Percentiles rank a stretch among this genome's conserved stretches.
Evolutionary conservation across 2,797 vertebrate genomes (phyloP).

Genomic region (Tympanoctomys barrerae): DNA sequence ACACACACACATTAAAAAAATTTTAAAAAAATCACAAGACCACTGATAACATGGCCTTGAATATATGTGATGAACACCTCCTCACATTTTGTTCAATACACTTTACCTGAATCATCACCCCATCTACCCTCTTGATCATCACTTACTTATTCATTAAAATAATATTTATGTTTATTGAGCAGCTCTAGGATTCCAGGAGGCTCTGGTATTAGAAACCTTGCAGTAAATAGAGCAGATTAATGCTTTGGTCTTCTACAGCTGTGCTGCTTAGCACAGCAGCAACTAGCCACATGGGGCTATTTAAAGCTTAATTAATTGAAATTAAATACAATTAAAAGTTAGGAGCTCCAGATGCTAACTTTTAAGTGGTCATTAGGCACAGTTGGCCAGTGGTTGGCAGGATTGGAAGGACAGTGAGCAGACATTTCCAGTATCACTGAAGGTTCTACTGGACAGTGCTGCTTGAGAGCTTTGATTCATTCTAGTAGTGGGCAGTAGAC

Average conservation of each 20-base stretch:
- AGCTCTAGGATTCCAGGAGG: background rate
- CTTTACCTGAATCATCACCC: background rate
- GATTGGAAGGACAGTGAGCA: background rate
- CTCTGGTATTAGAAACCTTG: rapidly evolving
- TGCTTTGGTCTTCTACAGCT: background rate
- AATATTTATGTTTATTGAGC: background rate
- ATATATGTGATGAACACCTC: rapidly evolving
- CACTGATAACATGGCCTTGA: background rate
- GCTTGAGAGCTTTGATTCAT: background rate
- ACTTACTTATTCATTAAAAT: background rate
- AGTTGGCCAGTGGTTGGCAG: background rate
- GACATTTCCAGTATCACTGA: background rate
- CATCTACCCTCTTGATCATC: background rate
- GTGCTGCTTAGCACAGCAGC: background rate
- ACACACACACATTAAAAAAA: too few relatives aligned
- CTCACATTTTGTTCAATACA: background rate
- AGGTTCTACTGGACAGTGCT: background rate
- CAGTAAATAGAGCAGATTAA: background rate
- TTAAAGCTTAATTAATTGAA: conserved; percentile 11
- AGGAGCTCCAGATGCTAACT: background rate
- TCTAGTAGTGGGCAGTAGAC: background rate
- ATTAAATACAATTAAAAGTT: background rate
- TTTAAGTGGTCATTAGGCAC: background rate
- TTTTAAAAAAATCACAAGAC: background rate
- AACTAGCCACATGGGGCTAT: background rate